Base-by-base conservation (phyloP, 92 coral and sea anemone species). In the Bergia sp. region DNA sequence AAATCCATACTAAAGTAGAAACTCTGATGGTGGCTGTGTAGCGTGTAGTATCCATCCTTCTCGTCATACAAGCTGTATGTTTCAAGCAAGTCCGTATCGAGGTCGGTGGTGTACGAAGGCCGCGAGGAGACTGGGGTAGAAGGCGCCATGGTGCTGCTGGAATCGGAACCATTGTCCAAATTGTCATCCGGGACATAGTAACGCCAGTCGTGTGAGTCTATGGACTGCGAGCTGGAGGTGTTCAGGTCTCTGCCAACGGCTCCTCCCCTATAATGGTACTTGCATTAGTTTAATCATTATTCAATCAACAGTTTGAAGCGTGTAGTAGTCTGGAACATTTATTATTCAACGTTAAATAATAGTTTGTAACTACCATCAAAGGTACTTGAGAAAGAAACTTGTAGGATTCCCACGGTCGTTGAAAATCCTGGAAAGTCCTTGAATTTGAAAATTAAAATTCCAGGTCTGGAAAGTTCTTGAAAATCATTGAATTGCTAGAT, bases 31-130 rank as follows among this genome's bases (percentile, higher is more conserved):
- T 91, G 91, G 9, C 93, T 88, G 82, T 90, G 83, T 11, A 90
- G 58, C 21, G 69, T 73, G 43, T 85, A 87, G 39, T 88, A 88
- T 8, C 95, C 93, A 43, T 88, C 93, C 37, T 83, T 91, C 20
- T 55, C 91, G n/a, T 87, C 91, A 64, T 86, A 86, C 23, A 81
- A 16, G 50, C 90, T 90, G 81, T 87, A 92, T 0, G 80, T 91
- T 39, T 90, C 95, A 40, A 92, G 84, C n/a, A 92, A 53, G 73
- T 92, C 95, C 20, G 95, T 92, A 37, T 90, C 95, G 71, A 81
- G 65, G 86, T 83, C 76, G 7, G 86, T 83, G 4, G 86, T 66
- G 77, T 66, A 29, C 2, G 77, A 65, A 9, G 64, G 58, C 12
- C 77, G 86, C 42, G 76, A 42, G 58, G 86, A 83, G 86, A 67